Evolutionary conservation across 2,888 invertebrate genomes (phyloP), one percentile per base, ranked within the genome.

Genomic region (Tholera decimalis): DNA sequence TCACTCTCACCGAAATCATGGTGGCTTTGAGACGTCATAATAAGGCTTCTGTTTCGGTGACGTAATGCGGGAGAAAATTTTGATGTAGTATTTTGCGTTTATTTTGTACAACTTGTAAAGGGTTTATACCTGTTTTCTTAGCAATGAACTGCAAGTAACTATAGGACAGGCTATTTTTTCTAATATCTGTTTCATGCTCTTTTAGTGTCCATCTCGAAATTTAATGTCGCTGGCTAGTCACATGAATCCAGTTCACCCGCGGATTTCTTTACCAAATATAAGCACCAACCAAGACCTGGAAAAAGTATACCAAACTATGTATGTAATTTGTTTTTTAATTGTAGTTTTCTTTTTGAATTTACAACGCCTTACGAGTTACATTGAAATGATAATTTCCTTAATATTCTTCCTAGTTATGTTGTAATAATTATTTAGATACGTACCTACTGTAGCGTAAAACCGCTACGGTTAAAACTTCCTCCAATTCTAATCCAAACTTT

Each of bases 141-240:
- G 7, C 28, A 6, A 1, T 5, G 9, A 28, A 28, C 28, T 3
- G 6, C 7, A 28, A 5, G 28, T 6, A 28, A 8, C 7, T 6
- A 7, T 28, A n/a, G n/a, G n/a, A n/a, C n/a, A n/a, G n/a, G n/a
- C n/a, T n/a, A 13, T 15, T 37, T 43, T 28, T 37, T 24, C 7
- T 43, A 60, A 55, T 60, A 8, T 56, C 46, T 72, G 18, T 54
- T 68, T 59, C 6, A 33, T 46, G 11, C 44, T 67, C 22, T 43
- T 44, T 44, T 73, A 95, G 94, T 83, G 83, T 61, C 90, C 93
- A 2, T 74, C 71, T 22, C 90, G 90, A 18, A 91, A 93, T 72
- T 74, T 95, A 73, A 95, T 93, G 91, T 94, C 95, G 0, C 71
- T 94, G 33, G 89, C 90, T n/a, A 88, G 91, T 7, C 88, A 91